phyloP scores from a whole-genome alignment of 2,113 vertebrate species.

The Rhea americana region DNA sequence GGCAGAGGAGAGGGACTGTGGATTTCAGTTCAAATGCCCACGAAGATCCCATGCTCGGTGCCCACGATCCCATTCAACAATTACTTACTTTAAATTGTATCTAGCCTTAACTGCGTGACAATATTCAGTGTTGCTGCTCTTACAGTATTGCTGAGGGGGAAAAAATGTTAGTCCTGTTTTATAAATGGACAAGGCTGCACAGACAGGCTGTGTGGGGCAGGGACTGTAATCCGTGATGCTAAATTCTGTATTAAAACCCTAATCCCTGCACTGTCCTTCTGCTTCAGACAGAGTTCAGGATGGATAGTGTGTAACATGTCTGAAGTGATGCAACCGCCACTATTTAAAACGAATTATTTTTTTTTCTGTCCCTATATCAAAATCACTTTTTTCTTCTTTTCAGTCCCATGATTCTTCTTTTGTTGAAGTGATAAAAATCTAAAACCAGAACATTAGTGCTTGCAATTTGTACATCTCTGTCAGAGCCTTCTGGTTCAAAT shows the following conservation, averaged over 20 bases:
- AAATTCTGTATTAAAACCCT: slow-evolving; percentile 35
- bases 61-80: background rate
- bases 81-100: background rate
- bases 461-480: background rate
- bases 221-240: slow-evolving; percentile 19
- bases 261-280: slow-evolving; percentile 34
- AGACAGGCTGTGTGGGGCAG: background rate
- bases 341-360: slow-evolving; percentile 13
- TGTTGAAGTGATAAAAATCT: background rate
- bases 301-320: background rate
- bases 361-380: background rate
- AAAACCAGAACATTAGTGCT: background rate
- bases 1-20: background rate
- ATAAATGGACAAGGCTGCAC: background rate
- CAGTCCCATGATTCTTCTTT: background rate
- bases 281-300: background rate
- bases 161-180: background rate
- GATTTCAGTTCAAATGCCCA: background rate
- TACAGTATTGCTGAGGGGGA: background rate
- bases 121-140: background rate
- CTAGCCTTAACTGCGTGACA: background rate
- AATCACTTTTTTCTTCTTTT: background rate
- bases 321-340: background rate
- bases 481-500: background rate
- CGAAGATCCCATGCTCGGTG: background rate